Conservation (phyloP, 1,140 invertebrate genomes). For the Zeugodacus cucurbitae region DNA sequence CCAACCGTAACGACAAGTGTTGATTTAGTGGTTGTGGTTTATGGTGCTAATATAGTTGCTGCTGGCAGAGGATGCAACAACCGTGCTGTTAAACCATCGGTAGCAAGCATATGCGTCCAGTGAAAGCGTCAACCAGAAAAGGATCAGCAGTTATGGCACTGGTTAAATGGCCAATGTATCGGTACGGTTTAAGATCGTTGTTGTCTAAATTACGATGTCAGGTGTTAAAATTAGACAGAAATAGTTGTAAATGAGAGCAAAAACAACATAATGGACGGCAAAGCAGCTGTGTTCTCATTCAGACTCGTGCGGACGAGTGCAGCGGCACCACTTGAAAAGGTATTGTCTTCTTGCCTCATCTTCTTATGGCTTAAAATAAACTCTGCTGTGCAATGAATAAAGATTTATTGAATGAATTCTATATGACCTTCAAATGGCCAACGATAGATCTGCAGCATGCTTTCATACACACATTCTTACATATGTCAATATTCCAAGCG, state of each 20-base stretch:
- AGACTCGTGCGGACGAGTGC: too few species aligned
- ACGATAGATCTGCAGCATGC: neutral
- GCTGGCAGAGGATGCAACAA: too few species aligned
- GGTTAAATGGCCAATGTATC: too few species aligned
- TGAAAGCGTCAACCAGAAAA: too few species aligned
- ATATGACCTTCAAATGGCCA: neutral
- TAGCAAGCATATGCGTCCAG: too few species aligned
- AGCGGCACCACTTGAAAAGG: neutral
- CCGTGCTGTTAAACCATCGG: too few species aligned
- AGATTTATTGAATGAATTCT: neutral
- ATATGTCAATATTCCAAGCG: neutral
- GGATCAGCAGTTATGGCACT: too few species aligned
- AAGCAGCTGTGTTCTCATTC: neutral
- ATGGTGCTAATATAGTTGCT: too few species aligned
- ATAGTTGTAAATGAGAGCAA: slow-evolving; percentile 17
- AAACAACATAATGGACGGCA: neutral
- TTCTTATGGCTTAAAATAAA: neutral
- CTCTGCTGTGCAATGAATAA: neutral
- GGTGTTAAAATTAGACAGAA: neutral
- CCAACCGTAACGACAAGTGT: too few species aligned
- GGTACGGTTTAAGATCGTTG: neutral
- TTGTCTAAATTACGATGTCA: neutral
- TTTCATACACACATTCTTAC: neutral
- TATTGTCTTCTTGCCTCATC: neutral
- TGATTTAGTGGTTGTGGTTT: too few species aligned